phyloP scores from a whole-genome alignment of 2,888 invertebrate species.

The Cerceris ruficornis region DNA sequence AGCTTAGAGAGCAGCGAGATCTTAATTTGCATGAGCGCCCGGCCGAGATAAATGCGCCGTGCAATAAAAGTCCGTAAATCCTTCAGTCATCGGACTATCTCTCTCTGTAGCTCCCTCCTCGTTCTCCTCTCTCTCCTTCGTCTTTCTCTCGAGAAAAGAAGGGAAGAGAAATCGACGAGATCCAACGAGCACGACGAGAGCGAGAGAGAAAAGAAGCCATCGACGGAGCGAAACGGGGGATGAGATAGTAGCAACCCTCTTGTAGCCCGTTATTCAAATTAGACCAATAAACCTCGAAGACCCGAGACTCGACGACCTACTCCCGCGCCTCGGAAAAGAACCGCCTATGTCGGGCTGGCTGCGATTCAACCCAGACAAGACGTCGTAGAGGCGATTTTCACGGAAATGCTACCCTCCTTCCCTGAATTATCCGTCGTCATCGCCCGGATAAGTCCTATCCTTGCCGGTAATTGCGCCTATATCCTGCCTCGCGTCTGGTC shows the following conservation, averaged over 20 bases:
- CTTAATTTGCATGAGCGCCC: constrained; percentile 74
- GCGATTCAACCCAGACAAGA: constrained; percentile 31
- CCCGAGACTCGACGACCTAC: constrained; percentile 44
- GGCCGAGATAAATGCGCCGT: constrained; percentile 68
- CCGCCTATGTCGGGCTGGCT: background rate
- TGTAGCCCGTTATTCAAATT: constrained; percentile 79
- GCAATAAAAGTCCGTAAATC: constrained; percentile 77
- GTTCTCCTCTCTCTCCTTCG: background rate
- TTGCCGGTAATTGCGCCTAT: constrained; percentile 59
- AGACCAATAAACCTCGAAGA: constrained; percentile 77
- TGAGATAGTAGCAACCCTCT: constrained; percentile 67
- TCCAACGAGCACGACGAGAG: constrained; percentile 41
- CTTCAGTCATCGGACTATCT: constrained; percentile 73
- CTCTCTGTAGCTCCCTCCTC: background rate
- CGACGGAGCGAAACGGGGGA: constrained; percentile 49
- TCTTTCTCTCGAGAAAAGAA: constrained; percentile 48
- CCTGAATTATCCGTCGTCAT: constrained; percentile 46
- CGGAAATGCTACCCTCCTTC: constrained; percentile 35
- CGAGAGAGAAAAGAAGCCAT: constrained; percentile 61
- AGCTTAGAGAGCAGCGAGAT: constrained; percentile 55
- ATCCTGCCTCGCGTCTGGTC: constrained; percentile 55
- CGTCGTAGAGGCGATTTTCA: constrained; percentile 48
- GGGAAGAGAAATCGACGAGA: constrained; percentile 24
- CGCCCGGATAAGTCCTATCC: constrained; percentile 50
- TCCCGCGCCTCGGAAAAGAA: constrained; percentile 25